Evolutionary conservation across 1,140 invertebrate species (phyloP).

Genomic region (Drosophila pseudoananassae): DNA sequence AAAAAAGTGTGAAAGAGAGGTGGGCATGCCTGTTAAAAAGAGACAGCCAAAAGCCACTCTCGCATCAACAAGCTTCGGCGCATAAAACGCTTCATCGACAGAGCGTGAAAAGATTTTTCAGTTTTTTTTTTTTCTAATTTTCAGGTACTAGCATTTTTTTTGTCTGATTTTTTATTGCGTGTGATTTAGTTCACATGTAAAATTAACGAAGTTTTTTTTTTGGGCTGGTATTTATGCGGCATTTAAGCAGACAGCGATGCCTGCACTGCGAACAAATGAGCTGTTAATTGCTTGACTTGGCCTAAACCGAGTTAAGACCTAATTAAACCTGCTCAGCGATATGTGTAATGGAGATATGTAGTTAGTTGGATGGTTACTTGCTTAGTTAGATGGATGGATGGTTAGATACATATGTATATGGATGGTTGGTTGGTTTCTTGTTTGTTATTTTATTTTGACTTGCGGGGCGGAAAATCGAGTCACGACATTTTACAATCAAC

Average conservation of each 20-base stretch:
- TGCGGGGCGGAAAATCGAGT: slow-evolving; percentile 10
- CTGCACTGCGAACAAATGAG: slow-evolving; percentile 47
- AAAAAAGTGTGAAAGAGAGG: neutral
- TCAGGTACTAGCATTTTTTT: slow-evolving; percentile 4
- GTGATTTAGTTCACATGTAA: slow-evolving; percentile 70
- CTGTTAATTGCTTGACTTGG: slow-evolving; percentile 57
- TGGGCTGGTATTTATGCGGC: slow-evolving; percentile 34
- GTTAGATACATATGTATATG: neutral
- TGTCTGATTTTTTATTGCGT: slow-evolving; percentile 53
- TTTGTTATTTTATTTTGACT: neutral
- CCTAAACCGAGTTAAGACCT: slow-evolving; percentile 30
- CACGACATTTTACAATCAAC: slow-evolving; percentile 39
- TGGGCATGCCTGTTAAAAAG: neutral
- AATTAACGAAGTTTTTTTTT: slow-evolving; percentile 29
- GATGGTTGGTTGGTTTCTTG: neutral
- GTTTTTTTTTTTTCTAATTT: slow-evolving; percentile 4
- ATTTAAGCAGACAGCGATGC: slow-evolving; percentile 50
- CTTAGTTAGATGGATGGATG: neutral
- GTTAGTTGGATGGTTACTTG: neutral
- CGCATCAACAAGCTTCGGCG: slow-evolving; percentile 21
- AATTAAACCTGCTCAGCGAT: slow-evolving; percentile 43
- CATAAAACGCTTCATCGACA: slow-evolving; percentile 59
- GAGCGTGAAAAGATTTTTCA: slow-evolving; percentile 67
- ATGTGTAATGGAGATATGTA: slow-evolving; percentile 38
- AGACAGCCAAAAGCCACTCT: slow-evolving; percentile 13